A percentile compares a stretch with the other conserved stretches of the same genome.
Conservation (phyloP, 2,797 vertebrate genomes). For the Bovichtus variegatus region DNA sequence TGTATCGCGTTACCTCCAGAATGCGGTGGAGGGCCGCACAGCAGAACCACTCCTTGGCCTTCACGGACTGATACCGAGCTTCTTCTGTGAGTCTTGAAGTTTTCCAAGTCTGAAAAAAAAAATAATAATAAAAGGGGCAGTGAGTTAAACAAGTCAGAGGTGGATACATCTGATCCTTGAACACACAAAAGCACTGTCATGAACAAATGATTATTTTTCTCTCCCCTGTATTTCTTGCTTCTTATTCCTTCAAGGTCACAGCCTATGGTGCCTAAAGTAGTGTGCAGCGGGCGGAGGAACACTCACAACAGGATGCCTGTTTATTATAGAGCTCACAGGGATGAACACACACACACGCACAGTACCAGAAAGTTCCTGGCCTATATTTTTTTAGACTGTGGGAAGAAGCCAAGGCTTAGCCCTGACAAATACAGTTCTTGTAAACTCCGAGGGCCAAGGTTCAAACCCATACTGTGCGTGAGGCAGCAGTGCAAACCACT, state of each 20-base stretch:
- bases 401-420: slow-evolving; percentile 15
- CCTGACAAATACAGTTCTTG: slow-evolving; percentile 36
- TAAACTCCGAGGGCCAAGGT: slow-evolving; percentile 28
- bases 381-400: slow-evolving; percentile 31
- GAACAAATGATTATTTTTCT: slow-evolving; percentile 32
- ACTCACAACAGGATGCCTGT: slow-evolving; percentile 41
- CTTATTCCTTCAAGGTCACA: slow-evolving; percentile 42
- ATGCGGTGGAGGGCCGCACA: slow-evolving; percentile 94
- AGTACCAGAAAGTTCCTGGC: slow-evolving; percentile 10
- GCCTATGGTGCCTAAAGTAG: slow-evolving; percentile 26
- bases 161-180: slow-evolving; percentile 9
- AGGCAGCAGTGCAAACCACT: slow-evolving; percentile 8
- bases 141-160: slow-evolving; percentile 26
- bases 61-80: slow-evolving; percentile 94
- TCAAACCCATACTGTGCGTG: slow-evolving; percentile 27
- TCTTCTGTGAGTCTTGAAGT: slow-evolving; percentile 93
- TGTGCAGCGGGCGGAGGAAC: slow-evolving; percentile 24
- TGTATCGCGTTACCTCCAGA: slow-evolving; percentile 91
- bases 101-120: slow-evolving; percentile 90
- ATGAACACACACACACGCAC: slow-evolving; percentile 31
- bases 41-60: slow-evolving; percentile 96
- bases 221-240: background rate
- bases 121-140: slow-evolving; percentile 30
- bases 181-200: slow-evolving; percentile 7
- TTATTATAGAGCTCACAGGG: slow-evolving; percentile 42